Base-by-base conservation (phyloP, 2,113 vertebrate species). In the Zonotrichia leucophrys region DNA sequence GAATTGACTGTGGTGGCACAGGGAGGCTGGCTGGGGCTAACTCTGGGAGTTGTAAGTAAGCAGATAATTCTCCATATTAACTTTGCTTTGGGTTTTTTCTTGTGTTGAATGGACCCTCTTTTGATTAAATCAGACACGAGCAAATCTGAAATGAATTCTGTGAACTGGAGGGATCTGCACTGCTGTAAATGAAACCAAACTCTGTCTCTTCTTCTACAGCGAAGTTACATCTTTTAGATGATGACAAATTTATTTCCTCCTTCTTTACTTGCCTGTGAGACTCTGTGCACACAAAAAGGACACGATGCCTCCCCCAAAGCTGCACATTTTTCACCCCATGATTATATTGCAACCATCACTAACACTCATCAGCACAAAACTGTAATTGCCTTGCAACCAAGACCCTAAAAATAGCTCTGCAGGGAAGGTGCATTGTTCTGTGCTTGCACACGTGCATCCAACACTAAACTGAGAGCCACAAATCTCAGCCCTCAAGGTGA, bases 1-100 rank as follows among this genome's bases (percentile, higher is more conserved):
- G 95, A 95, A 97, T 97, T 90, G 97, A 96, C 94, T 97, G 94
- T 35, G 96, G 96, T 64, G 93, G 94, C 59, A 94, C 74, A 16
- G 96, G 96, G 49, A 96, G 96, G 46, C 95, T 97, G 75, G 90
- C 96, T 53, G 94, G 97, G 66, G 96, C 94, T 39, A 91, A 95
- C 89, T 70, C 96, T 15, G 87, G 97, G 95, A 98, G 90, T 73
- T 98, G 89, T 94, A 94, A 97, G 96, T 68, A 91, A 74, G 60
- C 81, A 74, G 35, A 67, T 84, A 30, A 76, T 47, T 90, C 76
- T 81, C 83, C 16, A 30, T 49, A 83, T 64, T 96, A 47, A 68
- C 77, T 85, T 81, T 9, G 1, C 58, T 84, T 70, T 14, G 74
- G 56, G 11, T 82, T 81, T 94, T 89, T 64, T 50, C 66, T n/a